Conservation (phyloP, 2,888 invertebrate genomes). For the Chalcis sispes region DNA sequence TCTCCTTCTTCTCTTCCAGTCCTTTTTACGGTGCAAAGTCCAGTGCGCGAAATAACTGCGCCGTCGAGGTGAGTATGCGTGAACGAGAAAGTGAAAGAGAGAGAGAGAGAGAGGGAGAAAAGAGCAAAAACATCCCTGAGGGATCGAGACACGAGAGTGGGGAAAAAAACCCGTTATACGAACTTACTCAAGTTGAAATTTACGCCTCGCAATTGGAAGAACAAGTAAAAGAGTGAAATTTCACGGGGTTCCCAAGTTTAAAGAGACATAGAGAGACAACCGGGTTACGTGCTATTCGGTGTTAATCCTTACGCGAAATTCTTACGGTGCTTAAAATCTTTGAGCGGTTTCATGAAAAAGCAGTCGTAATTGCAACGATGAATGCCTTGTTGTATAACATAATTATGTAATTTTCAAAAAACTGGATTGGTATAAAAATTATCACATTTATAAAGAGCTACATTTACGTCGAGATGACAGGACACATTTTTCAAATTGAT, state of each 20-base stretch:
- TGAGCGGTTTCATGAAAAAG: too few species aligned
- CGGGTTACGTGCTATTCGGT: neutral
- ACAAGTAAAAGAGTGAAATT: neutral
- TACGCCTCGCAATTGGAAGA: conserved; percentile 8
- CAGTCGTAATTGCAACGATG: too few species aligned
- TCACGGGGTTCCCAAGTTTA: neutral
- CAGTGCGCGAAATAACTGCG: conserved; percentile 15
- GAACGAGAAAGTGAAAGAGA: neutral
- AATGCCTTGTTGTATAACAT: too few species aligned
- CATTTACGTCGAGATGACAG: too few species aligned
- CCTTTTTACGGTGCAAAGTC: too few species aligned
- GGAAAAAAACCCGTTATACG: conserved; percentile 6
- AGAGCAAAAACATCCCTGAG: conserved; percentile 5
- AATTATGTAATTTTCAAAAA: too few species aligned
- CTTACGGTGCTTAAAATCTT: conserved; percentile 13
- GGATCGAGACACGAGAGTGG: neutral
- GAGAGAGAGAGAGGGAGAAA: neutral
- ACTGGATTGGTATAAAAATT: too few species aligned
- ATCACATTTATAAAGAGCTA: too few species aligned
- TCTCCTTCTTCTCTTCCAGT: neutral
- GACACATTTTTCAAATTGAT: too few species aligned
- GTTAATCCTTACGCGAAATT: conserved; percentile 9
- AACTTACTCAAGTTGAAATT: conserved; percentile 19
- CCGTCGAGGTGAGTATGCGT: neutral
- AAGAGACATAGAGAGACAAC: neutral